phyloP scores from a whole-genome alignment of 2,797 vertebrate genomes.

The Onychomys arenicola region DNA sequence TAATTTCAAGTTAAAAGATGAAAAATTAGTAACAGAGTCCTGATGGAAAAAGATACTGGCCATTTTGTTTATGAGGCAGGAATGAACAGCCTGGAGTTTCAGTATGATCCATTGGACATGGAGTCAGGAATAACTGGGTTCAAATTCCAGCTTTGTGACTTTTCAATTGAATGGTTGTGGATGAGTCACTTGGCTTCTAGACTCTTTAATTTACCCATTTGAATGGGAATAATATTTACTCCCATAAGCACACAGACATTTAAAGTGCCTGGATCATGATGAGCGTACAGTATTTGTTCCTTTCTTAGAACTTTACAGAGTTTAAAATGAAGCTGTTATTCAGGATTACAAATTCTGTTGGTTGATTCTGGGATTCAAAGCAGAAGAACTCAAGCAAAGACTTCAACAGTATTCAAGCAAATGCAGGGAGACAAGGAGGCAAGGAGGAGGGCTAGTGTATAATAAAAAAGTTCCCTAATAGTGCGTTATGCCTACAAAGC shows the following conservation, averaged over 20 bases:
- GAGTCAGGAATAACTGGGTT: background rate
- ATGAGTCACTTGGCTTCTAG: background rate
- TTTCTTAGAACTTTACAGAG: background rate
- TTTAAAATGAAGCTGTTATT: background rate
- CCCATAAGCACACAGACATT: background rate
- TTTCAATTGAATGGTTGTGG: background rate
- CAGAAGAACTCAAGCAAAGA: conserved; percentile 17
- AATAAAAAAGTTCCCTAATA: background rate
- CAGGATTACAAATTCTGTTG: background rate
- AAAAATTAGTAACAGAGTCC: background rate
- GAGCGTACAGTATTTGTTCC: background rate
- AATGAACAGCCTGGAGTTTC: background rate
- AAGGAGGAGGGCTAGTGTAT: background rate
- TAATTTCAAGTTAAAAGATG: background rate
- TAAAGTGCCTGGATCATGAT: background rate
- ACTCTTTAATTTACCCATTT: background rate
- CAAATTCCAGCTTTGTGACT: background rate
- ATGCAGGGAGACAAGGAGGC: background rate
- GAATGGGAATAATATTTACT: background rate
- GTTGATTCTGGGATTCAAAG: background rate
- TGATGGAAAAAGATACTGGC: background rate
- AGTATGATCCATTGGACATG: background rate
- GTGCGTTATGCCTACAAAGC: background rate
- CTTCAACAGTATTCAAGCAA: background rate
- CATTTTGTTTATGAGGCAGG: background rate